Conservation (phyloP, 2,113 vertebrate genomes). For the Ictalurus furcatus region DNA sequence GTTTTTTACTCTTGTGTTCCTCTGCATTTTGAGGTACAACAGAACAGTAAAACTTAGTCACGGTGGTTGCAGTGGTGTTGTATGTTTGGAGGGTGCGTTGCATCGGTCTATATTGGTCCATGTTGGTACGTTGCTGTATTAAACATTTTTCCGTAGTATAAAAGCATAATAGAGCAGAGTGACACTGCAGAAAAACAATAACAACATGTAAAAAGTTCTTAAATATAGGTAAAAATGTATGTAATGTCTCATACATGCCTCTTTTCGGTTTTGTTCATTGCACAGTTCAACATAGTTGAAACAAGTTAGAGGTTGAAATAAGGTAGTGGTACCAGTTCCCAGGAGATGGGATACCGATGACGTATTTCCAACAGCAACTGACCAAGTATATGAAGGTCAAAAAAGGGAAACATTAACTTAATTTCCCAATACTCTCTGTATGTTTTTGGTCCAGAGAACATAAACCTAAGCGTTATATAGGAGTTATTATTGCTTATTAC, state of each 20-base stretch:
- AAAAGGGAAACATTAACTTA: neutral
- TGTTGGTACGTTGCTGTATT: neutral
- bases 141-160: neutral
- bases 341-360: neutral
- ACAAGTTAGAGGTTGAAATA: neutral
- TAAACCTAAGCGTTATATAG: neutral
- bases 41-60: neutral
- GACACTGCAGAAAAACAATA: neutral
- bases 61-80: neutral
- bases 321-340: neutral
- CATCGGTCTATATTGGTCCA: slow-evolving; percentile 13
- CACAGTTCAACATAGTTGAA: neutral
- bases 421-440: neutral
- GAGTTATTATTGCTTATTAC: neutral
- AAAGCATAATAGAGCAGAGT: neutral
- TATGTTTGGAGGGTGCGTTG: neutral
- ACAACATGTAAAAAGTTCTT: neutral
- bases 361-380: neutral
- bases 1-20: neutral
- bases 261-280: neutral
- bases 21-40: neutral
- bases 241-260: neutral
- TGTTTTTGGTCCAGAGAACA: neutral
- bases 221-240: neutral
- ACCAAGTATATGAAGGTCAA: neutral